A percentile compares a stretch with the other conserved stretches of the same genome.
Evolutionary conservation across 2,113 vertebrate genomes (phyloP).

Genomic region (Panthera tigris): DNA sequence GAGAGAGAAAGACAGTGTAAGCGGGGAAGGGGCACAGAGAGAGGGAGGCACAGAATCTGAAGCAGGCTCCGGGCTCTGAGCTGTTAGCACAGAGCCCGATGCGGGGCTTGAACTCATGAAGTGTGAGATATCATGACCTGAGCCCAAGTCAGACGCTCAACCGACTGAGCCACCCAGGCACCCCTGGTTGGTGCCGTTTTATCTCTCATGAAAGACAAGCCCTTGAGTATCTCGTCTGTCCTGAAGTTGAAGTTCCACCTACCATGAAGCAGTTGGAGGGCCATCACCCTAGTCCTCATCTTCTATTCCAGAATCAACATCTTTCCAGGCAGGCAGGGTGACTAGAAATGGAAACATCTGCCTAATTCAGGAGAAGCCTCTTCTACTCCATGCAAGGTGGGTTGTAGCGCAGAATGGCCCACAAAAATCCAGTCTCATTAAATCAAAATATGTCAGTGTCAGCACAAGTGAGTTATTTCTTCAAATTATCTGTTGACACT

Average conservation of each 20-base stretch:
- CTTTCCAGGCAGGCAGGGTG: background rate
- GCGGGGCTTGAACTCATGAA: too few relatives aligned
- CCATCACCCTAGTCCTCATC: background rate
- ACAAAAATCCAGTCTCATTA: background rate
- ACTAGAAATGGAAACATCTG: background rate
- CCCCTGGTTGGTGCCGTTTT: background rate
- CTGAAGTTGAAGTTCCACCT: background rate
- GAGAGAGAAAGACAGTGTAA: too few relatives aligned
- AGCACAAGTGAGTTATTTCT: background rate
- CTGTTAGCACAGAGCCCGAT: too few relatives aligned
- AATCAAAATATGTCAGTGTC: background rate
- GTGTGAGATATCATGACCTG: too few relatives aligned
- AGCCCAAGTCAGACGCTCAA: too few relatives aligned
- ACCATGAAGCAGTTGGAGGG: background rate
- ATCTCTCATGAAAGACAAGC: background rate
- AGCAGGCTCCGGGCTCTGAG: too few relatives aligned
- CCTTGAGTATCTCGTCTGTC: background rate
- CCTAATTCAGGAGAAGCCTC: background rate
- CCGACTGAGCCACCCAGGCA: too few relatives aligned
- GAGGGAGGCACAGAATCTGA: too few relatives aligned
- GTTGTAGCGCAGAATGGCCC: background rate
- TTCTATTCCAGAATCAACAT: background rate
- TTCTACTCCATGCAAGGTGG: background rate
- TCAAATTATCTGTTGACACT: background rate
- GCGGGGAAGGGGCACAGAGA: too few relatives aligned